Base-by-base conservation (phyloP, 2,113 vertebrate genomes). In the Boleophthalmus pectinirostris region DNA sequence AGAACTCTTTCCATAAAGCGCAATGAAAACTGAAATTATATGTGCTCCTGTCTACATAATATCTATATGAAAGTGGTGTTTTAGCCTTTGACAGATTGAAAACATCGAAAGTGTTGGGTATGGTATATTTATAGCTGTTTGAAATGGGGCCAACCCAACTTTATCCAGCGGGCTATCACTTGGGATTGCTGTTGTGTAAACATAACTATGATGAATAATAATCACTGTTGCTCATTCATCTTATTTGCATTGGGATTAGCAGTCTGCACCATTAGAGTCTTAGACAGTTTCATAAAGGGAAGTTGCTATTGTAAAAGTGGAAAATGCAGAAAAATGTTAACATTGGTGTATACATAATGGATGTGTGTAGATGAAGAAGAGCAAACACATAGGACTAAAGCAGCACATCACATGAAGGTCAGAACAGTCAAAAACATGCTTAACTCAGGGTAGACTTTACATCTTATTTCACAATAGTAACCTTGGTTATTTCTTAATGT, bases 331-430 rank as follows among this genome's bases (percentile, higher is more conserved):
- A 58, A 58, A 25, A 43, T 43, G 38, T 24, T 3, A 25, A 61
- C 38, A 43, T 43, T 43, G 10, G 38, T 53, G 21, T 2, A 43
- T 20, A 49, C 72, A 70, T 10, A 11, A 8, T 43, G 72, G 80
- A 69, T 87, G 80, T 72, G 70, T 66, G 74, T 43, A 76, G 70
- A 66, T 66, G 73, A 35, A 54, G 80, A 68, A 79, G 80, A 81
- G 72, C 66, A 53, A 82, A 77, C 77, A 71, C 82, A 82, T 56
- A 64, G 49, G 75, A 78, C 78, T 29, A 74, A 75, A 77, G 79
- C 61, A 53, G 66, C 67, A 72, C 75, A 84, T 68, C 63, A 66
- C 68, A 68, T 81, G 82, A 92, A 92, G 86, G 88, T 88, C 84
- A 89, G 68, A 29, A 76, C 58, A 68, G 61, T 81, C 72, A 70